Conservation (phyloP, 1,140 invertebrate species). For the Platyscapa corneri region DNA sequence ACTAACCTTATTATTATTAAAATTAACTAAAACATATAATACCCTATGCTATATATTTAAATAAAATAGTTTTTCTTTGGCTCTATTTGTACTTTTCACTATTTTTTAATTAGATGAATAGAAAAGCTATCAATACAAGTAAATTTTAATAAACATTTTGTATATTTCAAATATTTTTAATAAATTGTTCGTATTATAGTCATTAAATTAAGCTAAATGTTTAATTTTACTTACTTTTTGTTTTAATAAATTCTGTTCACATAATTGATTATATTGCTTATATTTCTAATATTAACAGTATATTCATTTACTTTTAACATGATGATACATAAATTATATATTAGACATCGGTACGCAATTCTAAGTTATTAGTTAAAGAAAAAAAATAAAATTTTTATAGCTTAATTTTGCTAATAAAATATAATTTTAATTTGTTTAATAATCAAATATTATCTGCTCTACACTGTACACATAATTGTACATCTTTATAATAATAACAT, state of each 20-base stretch:
- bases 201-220: too few relatives aligned
- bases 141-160: too few relatives aligned
- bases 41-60: too few relatives aligned
- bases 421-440: not conserved
- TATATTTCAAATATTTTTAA: too few relatives aligned
- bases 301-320: not conserved
- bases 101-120: too few relatives aligned
- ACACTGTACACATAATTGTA: not conserved
- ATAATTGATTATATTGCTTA: not conserved
- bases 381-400: not conserved
- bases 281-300: not conserved
- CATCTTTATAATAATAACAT: not conserved
- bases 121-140: too few relatives aligned
- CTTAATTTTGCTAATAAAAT: not conserved
- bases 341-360: not conserved
- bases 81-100: too few relatives aligned
- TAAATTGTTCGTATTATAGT: too few relatives aligned
- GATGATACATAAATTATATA: not conserved
- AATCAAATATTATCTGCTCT: not conserved
- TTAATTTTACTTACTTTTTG: conserved; percentile 1
- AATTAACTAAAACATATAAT: too few relatives aligned
- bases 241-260: not conserved
- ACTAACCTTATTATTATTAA: too few relatives aligned
- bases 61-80: too few relatives aligned
- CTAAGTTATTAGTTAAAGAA: too few relatives aligned